Evolutionary conservation across 2,888 invertebrate genomes (phyloP), one percentile per base, ranked within the genome.

Genomic region (Vandiemenella viatica): DNA sequence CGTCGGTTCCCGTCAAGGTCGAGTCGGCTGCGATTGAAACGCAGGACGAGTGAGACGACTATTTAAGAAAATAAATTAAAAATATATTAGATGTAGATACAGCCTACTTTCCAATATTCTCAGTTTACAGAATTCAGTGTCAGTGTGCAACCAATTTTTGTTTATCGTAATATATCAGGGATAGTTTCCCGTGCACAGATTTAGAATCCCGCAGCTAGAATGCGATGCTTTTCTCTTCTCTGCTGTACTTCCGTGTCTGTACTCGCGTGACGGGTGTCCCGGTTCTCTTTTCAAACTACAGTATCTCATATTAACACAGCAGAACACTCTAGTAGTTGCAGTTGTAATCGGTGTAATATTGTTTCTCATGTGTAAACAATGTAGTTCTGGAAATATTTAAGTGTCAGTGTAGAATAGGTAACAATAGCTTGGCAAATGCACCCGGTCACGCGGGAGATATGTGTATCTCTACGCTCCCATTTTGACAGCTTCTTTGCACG

Each of bases 1-100:
- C n/a, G 19, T 38, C 48, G 18, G 46, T 50, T 17, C 22, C 50
- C 21, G 46, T 54, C 15, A 54, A 54, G 38, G 45, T 52, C 19
- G 54, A 54, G 41, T 51, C 54, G n/a, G 42, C 20, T 16, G 20
- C 38, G n/a, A n/a, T 42, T 45, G 23, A 50, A 43, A 15, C 43
- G 7, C 43, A 43, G n/a, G 47, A 48, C 42, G 49, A 47, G 40
- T 49, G 49, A 46, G 49, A 26, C 23, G n/a, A n/a, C n/a, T n/a
- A n/a, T n/a, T n/a, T n/a, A n/a, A n/a, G n/a, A n/a, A n/a, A n/a
- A n/a, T n/a, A n/a, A n/a, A n/a, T n/a, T n/a, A n/a, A n/a, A n/a
- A n/a, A n/a, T n/a, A n/a, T n/a, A n/a, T n/a, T n/a, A n/a, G n/a
- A n/a, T n/a, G n/a, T n/a, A n/a, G n/a, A n/a, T n/a, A n/a, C n/a